Conservation (phyloP, 2,888 invertebrate genomes). For the Cryptocephalus moraei region DNA sequence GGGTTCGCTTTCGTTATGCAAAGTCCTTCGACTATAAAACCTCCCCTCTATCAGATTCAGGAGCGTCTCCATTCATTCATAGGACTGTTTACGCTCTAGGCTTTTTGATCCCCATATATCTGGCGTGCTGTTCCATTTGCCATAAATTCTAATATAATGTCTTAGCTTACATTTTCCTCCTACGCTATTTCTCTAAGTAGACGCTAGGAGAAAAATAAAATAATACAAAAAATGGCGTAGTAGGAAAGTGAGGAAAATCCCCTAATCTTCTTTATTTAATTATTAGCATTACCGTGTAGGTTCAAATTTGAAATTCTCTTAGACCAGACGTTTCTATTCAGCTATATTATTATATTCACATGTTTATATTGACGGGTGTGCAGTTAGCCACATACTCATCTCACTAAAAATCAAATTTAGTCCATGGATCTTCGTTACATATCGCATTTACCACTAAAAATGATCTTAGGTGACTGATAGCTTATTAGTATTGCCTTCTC, state of each 20-base stretch:
- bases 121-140: constrained; percentile 28
- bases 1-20: no score
- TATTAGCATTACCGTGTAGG: no score
- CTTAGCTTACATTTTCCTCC: constrained; percentile 23
- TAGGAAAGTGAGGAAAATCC: constrained; percentile 2
- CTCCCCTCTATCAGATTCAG: constrained; percentile 3
- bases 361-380: no score
- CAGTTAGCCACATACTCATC: no score
- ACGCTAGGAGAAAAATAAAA: constrained; percentile 6
- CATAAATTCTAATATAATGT: constrained; percentile 31
- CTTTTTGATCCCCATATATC: constrained; percentile 23
- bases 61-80: constrained; percentile 32
- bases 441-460: no score
- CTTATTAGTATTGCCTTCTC: no score
- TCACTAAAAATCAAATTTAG: no score
- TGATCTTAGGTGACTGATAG: no score
- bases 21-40: background rate
- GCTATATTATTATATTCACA: no score
- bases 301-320: no score
- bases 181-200: constrained; percentile 5
- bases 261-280: background rate
- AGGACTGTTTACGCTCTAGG: constrained; percentile 26
- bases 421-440: no score
- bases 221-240: constrained; percentile 1
- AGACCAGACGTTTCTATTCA: no score